These are phyloP conservation scores for Sciurus carolinensis DNA, from an alignment of 2,797 vertebrate genomes.

Conservation along the genomic window DNA sequence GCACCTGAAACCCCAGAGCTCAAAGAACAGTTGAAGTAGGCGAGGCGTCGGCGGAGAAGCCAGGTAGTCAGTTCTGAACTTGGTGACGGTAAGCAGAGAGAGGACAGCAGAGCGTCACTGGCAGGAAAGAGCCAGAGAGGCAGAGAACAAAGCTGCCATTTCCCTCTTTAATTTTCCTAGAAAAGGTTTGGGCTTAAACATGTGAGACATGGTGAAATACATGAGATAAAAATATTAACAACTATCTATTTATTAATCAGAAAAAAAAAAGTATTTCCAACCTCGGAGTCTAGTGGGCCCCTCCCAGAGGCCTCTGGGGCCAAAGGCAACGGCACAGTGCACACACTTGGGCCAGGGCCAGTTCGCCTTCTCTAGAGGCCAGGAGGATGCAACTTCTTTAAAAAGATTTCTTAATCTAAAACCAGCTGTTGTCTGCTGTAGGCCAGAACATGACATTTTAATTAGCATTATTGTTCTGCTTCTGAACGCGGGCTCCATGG, in stretches of 20 bases:
- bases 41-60: background rate
- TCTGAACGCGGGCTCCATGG: constrained; percentile 65
- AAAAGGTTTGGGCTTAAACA: background rate
- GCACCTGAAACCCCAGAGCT: background rate
- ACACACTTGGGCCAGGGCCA: background rate
- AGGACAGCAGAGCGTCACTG: background rate
- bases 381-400: constrained; percentile 42
- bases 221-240: constrained; percentile 51
- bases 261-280: constrained; percentile 35
- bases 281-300: background rate
- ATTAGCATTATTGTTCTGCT: constrained; percentile 74
- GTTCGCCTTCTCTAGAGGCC: background rate
- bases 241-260: constrained; percentile 12
- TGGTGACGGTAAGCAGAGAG: background rate
- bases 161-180: background rate
- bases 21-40: background rate
- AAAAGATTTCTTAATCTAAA: constrained; percentile 78
- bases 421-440: constrained; percentile 81
- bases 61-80: background rate
- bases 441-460: constrained; percentile 72
- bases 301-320: background rate
- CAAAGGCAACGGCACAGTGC: background rate
- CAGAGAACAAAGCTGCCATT: background rate
- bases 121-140: background rate
- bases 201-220: constrained; percentile 30